Evolutionary conservation across 2,113 vertebrate genomes (phyloP).

Genomic region (Aldabrachelys gigantea): DNA sequence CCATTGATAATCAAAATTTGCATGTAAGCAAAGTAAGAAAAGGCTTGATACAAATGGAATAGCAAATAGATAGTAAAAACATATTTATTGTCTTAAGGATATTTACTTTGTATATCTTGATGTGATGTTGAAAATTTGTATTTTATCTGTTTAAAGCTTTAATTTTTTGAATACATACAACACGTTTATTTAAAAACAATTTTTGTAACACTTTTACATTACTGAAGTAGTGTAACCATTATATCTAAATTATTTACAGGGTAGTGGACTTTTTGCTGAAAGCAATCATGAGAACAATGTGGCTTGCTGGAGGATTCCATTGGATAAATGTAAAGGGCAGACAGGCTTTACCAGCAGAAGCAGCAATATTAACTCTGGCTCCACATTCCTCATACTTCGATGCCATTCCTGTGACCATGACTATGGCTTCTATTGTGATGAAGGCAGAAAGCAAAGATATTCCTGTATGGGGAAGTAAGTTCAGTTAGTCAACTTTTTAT

Average conservation of each 20-base stretch:
- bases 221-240: background rate
- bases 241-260: conserved; percentile 74
- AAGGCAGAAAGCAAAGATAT: conserved; percentile 94
- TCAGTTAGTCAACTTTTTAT: conserved; percentile 42
- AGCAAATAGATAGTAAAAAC: background rate
- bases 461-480: conserved; percentile 97
- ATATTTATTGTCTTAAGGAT: background rate
- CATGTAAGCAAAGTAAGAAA: background rate
- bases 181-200: background rate
- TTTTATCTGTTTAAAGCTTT: background rate
- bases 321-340: conserved; percentile 91
- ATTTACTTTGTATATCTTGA: background rate
- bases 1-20: background rate
- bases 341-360: conserved; percentile 84
- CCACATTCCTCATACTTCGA: conserved; percentile 97
- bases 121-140: background rate
- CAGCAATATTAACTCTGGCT: conserved; percentile 89
- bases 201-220: background rate
- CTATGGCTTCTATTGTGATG: conserved; percentile 94
- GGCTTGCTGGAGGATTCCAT: conserved; percentile 96
- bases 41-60: background rate
- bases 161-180: background rate
- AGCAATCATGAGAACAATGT: conserved; percentile 93
- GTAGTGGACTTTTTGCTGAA: conserved; percentile 86
- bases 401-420: conserved; percentile 96